Conservation (phyloP, 2,113 vertebrate species). For the Pitta sordida region DNA sequence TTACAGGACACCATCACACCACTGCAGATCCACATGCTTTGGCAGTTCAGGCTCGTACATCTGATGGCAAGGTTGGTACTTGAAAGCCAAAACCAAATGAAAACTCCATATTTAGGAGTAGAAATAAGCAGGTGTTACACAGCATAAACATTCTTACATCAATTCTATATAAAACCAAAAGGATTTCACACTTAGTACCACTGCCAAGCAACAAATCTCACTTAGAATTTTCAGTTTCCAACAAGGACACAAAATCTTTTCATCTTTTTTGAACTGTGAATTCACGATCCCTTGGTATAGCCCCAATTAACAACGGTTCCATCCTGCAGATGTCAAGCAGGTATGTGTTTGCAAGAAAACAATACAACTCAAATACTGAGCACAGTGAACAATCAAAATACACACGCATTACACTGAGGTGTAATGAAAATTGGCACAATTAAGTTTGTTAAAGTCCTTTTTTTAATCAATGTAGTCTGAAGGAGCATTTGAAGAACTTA, state of each 20-base stretch:
- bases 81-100: background rate
- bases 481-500: background rate
- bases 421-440: background rate
- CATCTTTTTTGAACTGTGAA: background rate
- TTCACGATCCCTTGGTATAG: background rate
- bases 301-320: background rate
- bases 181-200: background rate
- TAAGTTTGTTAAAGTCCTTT: background rate
- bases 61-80: background rate
- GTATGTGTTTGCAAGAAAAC: background rate
- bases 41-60: background rate
- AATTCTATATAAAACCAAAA: background rate
- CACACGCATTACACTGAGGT: rapidly evolving
- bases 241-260: background rate
- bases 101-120: background rate
- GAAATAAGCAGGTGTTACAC: background rate
- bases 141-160: background rate
- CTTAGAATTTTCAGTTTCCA: background rate
- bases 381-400: background rate
- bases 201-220: background rate
- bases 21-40: background rate
- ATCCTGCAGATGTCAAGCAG: background rate
- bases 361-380: background rate
- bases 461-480: background rate
- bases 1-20: background rate